Evolutionary conservation across 2,888 invertebrate species (phyloP), one percentile per base, ranked within the genome.

Genomic region (Oligia strigilis): DNA sequence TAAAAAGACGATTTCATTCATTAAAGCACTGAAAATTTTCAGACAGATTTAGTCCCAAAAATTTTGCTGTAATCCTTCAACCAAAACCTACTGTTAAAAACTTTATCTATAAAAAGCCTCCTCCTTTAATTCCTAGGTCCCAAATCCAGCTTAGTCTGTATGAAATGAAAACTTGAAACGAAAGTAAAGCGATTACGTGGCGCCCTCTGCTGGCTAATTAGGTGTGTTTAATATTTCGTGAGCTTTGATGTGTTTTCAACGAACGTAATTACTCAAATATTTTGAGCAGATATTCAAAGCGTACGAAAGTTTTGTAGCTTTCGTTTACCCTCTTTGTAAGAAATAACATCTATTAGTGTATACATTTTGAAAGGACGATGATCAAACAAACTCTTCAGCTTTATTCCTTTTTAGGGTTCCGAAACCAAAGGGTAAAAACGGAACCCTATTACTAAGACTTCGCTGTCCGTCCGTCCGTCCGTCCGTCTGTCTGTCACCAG

Each of bases 171-270:
- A 80, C 80, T 74, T 72, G 69, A 72, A 69, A 74, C 52, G 46
- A 70, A 70, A 77, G 55, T 74, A 69, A 71, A 86, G n/a, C 23
- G 64, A 70, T 77, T 77, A 72, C 74, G 55, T 43, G 60, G 65
- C 86, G 17, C 71, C n/a, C 64, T 82, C 60, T 71, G 29, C 62
- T 3, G 29, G 66, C 65, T 88, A 81, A 85, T 85, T 88, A 86
- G 65, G 67, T 70, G 73, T 75, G 75, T 67, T 74, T 72, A 76
- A 82, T 64, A 78, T 78, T 82, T 75, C 64, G 11, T 23, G 40
- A 55, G 62, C 43, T 72, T 82, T 77, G 71, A 84, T 52, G 62
- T 82, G 40, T 36, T 49, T 29, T 66, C 52, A n/a, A 85, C n/a
- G 62, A 66, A 67, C 19, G 81, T 52, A 62, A 79, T 80, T 52